phyloP scores from a whole-genome alignment of 2,888 invertebrate genomes.

The Mythimna impura region DNA sequence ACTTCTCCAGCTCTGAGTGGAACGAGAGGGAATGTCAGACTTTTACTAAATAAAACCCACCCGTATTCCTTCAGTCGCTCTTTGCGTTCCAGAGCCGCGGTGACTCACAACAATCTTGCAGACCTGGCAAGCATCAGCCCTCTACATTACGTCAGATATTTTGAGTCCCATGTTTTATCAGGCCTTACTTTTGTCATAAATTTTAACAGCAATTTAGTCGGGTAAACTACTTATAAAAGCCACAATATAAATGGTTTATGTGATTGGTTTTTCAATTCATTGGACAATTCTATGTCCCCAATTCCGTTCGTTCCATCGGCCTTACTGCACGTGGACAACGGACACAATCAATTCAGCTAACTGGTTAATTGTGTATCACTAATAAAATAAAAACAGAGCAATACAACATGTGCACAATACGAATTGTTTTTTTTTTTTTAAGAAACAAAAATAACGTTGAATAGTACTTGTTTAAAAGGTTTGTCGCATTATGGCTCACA shows the following conservation, averaged over 20 bases:
- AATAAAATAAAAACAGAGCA: slow-evolving; percentile 74
- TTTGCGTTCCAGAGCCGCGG: no score
- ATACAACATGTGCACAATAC: slow-evolving; percentile 62
- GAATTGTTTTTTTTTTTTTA: neutral
- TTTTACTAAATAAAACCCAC: no score
- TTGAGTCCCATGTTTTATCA: neutral
- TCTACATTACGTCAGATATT: neutral
- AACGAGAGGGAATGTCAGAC: no score
- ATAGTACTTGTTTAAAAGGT: no score
- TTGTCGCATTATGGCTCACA: neutral
- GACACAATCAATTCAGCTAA: slow-evolving; percentile 88
- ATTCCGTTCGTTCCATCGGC: slow-evolving; percentile 25
- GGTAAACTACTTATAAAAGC: slow-evolving; percentile 2
- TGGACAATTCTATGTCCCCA: slow-evolving; percentile 32
- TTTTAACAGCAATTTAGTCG: neutral
- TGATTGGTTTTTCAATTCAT: slow-evolving; percentile 30
- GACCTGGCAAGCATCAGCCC: no score
- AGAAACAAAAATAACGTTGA: neutral
- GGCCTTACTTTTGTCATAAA: neutral
- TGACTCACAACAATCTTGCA: no score
- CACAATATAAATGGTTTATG: slow-evolving; percentile 20
- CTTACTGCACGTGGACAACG: slow-evolving; percentile 67
- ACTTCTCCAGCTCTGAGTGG: no score
- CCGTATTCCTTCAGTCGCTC: no score
- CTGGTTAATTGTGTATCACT: slow-evolving; percentile 84